Evolutionary conservation across 2,888 invertebrate genomes (phyloP).

Genomic region (Cynaeus angustus): DNA sequence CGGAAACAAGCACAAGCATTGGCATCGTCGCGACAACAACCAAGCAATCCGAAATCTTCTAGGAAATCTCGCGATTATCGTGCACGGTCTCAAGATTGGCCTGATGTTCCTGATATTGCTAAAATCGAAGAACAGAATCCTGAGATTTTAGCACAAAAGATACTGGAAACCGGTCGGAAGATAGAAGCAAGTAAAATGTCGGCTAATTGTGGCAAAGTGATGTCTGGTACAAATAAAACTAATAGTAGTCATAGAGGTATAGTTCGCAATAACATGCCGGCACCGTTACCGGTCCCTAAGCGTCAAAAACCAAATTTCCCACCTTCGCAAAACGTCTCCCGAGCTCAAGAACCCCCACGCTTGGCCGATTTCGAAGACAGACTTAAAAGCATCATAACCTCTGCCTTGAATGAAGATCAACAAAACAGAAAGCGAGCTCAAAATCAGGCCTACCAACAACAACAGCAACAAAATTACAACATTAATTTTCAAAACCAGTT

Average conservation of each 20-base stretch:
- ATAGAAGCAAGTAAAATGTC: constrained; percentile 87
- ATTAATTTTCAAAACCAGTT: constrained; percentile 59
- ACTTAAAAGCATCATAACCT: constrained; percentile 89
- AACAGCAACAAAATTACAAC: constrained; percentile 48
- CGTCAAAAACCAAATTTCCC: constrained; percentile 64
- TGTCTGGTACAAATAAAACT: constrained; percentile 52
- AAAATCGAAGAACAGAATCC: constrained; percentile 95
- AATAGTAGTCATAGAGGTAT: constrained; percentile 58
- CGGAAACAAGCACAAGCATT: constrained; percentile 71
- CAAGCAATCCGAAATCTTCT: constrained; percentile 66
- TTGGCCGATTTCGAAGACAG: constrained; percentile 93
- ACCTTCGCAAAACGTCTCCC: constrained; percentile 42
- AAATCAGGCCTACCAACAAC: constrained; percentile 43
- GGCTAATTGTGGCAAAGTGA: constrained; percentile 59
- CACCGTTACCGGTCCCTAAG: constrained; percentile 66
- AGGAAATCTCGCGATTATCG: constrained; percentile 83
- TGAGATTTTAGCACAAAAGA: constrained; percentile 91
- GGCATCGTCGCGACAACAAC: constrained; percentile 64
- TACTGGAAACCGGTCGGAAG: constrained; percentile 90
- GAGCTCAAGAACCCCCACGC: constrained; percentile 85
- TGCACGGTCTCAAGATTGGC: constrained; percentile 92
- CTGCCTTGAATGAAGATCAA: constrained; percentile 90
- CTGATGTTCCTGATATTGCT: constrained; percentile 90
- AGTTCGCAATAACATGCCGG: constrained; percentile 67
- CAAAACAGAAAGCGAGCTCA: constrained; percentile 72